A percentile compares a stretch with the other conserved stretches of the same genome.
Evolutionary conservation across 92 coral and sea anemone genomes (phyloP).

Genomic region (Virgularia gustaviana): DNA sequence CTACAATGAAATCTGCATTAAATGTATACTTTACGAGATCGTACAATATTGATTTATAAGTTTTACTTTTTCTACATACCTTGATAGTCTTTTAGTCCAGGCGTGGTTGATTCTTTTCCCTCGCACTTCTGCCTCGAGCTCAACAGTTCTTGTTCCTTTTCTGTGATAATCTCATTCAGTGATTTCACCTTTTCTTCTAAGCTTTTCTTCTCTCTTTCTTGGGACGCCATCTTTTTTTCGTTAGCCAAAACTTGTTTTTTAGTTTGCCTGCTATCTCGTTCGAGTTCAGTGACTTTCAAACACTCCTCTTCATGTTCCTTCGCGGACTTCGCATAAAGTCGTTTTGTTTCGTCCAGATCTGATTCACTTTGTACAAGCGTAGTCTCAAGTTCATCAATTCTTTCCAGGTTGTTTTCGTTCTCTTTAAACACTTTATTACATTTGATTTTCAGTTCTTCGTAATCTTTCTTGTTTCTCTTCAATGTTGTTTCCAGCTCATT

Average conservation of each 20-base stretch:
- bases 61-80: no score
- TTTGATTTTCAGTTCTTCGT: constrained; percentile 32
- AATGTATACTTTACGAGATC: no score
- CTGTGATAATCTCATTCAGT: not conserved
- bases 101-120: no score
- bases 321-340: constrained; percentile 19
- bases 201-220: constrained; percentile 29
- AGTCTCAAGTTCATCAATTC: not conserved
- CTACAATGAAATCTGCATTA: no score
- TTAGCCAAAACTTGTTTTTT: constrained; percentile 23
- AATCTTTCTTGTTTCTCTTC: constrained; percentile 30
- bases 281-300: constrained; percentile 49
- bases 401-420: constrained; percentile 37
- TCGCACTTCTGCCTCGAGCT: constrained; percentile 8
- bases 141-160: not conserved
- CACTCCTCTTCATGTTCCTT: constrained; percentile 57
- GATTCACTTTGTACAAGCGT: constrained; percentile 22
- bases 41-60: no score
- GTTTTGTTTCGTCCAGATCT: constrained; percentile 28
- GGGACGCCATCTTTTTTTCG: constrained; percentile 47
- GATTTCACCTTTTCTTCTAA: constrained; percentile 17
- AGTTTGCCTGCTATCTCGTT: constrained; percentile 32
- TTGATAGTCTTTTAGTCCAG: no score
- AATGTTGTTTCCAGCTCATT: not conserved
- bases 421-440: constrained; percentile 42